Evolutionary conservation across 2,888 invertebrate species (phyloP), one percentile per base, ranked within the genome.

Genomic region (Brenthis daphne): DNA sequence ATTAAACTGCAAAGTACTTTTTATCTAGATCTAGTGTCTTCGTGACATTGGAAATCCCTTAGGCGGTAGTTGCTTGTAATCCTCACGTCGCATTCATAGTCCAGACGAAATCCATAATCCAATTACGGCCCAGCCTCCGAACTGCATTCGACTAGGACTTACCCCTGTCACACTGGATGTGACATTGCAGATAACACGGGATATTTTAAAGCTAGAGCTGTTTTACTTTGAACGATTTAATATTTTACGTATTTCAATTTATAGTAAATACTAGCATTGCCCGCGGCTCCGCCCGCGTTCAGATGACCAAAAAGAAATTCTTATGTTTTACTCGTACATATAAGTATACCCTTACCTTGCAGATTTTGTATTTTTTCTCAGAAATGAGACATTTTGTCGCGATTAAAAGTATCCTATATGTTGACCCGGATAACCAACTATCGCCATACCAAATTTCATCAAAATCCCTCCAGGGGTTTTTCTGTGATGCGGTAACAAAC

Each of bases 61-160:
- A 68, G 64, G 74, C 68, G 65, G 69, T 72, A 67, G 69, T 54
- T 54, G 43, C 37, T 63, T 54, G 70, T 86, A 89, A 88, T 87
- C 86, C 87, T 82, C 85, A 83, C 85, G 84, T 84, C 84, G 85
- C 82, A 85, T 84, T 85, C 82, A 81, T 79, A 85, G 88, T 86
- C 85, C 87, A 88, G 89, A 86, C 88, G 87, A 86, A 88, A 88
- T 89, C 89, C 89, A 90, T 86, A 88, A 88, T 88, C 89, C 89
- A 90, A 90, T 90, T 90, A 90, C 79, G 76, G 76, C 72, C 72
- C 75, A 73, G 70, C 75, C 68, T 70, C 70, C 65, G 55, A 69
- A 68, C 74, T 71, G 71, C 69, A 64, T 72, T 63, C 69, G 68
- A 72, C 72, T 65, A 58, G 75, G 77, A 75, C 70, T 68, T 74